Base-by-base conservation (phyloP, 2,888 invertebrate species). In the Rhorus exstirpatorius region DNA sequence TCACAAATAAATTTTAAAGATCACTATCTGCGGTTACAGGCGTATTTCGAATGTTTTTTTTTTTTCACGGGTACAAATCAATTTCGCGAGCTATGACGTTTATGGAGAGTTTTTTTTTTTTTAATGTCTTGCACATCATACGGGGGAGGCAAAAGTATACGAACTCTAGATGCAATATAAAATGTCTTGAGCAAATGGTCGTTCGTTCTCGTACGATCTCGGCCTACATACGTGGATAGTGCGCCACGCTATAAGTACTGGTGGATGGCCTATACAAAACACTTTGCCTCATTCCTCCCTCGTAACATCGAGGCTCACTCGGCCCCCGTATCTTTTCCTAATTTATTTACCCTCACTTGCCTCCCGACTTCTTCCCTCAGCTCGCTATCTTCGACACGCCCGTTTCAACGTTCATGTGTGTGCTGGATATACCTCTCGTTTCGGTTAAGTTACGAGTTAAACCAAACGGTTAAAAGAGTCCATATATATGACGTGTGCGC, bases 271-370 rank as follows among this genome's bases (percentile, higher is more conserved):
- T 35, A 60, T 55, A 60, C 26, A 70, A 63, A 70, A 63, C 60
- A 61, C 41, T 46, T 38, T n/a, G 41, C 61, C 58, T 19, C 44
- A 46, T 68, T 19, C 44, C 24, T 70, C 35, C 19, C 31, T 63
- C 78, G 67, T 17, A n/a, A 79, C 80, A 68, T 65, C 75, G 60
- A 70, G 77, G 67, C 78, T 58, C 55, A 35, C 61, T 58, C 38
- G 72, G 78, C 72, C 58, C 83, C 83, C 82, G 78, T 84, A 85
- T 85, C 83, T 81, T 85, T 74, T 63, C 80, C 78, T 84, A 81
- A 84, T 85, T 85, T 85, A 84, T 85, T 85, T 83, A 83, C 80
- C 84, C 72, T 77, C 77, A 63, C 79, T 83, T 82, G 71, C 70
- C 60, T 60, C 67, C 31, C 7, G 14, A 71, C 72, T 61, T n/a